Conservation (phyloP, 2,888 invertebrate genomes). For the Ennomos erosarius region DNA sequence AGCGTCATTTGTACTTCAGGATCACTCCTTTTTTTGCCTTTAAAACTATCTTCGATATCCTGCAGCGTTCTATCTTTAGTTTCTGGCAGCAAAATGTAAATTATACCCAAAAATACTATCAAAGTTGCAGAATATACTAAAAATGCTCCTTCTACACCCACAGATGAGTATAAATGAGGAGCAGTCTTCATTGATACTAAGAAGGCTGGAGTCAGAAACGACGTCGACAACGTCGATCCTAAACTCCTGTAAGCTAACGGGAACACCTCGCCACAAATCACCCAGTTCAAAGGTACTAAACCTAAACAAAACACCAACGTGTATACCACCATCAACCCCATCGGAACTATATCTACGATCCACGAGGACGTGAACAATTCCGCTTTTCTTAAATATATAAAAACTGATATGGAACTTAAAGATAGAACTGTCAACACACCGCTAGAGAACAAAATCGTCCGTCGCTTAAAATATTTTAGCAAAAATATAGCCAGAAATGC, state of each 20-base stretch:
- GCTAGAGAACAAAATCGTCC: slow-evolving; percentile 74
- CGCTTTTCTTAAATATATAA: slow-evolving; percentile 71
- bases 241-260: slow-evolving; percentile 78
- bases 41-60: slow-evolving; percentile 79
- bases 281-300: slow-evolving; percentile 77
- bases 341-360: slow-evolving; percentile 67
- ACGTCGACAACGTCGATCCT: slow-evolving; percentile 76
- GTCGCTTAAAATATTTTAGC: slow-evolving; percentile 68
- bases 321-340: slow-evolving; percentile 72
- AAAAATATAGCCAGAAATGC: slow-evolving; percentile 84
- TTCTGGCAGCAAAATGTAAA: slow-evolving; percentile 73
- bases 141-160: slow-evolving; percentile 78
- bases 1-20: slow-evolving; percentile 71
- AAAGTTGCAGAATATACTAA: slow-evolving; percentile 72
- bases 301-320: slow-evolving; percentile 77
- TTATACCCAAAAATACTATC: slow-evolving; percentile 64
- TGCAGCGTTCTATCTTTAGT: slow-evolving; percentile 78
- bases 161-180: slow-evolving; percentile 73
- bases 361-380: slow-evolving; percentile 60
- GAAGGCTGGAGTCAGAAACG: slow-evolving; percentile 76
- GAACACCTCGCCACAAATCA: slow-evolving; percentile 80
- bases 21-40: slow-evolving; percentile 63
- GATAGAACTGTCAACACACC: slow-evolving; percentile 73
- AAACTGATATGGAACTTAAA: slow-evolving; percentile 66
- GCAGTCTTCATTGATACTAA: slow-evolving; percentile 81